Evolutionary conservation across 53 echinoderm and acorn worm genomes (phyloP).

Genomic region (Echinometra lucunter): DNA sequence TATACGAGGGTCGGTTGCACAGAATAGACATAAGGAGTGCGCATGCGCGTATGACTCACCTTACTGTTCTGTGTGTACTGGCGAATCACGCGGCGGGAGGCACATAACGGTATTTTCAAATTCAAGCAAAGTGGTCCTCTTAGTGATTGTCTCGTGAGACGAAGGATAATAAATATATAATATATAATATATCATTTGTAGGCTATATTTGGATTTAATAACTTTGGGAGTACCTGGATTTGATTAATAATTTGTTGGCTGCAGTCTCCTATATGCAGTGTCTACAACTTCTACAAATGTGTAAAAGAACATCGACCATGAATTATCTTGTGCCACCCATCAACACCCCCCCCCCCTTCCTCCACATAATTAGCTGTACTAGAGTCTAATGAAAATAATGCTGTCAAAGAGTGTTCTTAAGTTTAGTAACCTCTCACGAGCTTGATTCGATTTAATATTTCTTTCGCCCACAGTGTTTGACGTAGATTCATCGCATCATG

Average conservation of each 20-base stretch:
- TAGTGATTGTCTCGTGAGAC: too few relatives aligned
- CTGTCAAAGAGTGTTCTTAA: background rate
- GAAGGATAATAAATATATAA: too few relatives aligned
- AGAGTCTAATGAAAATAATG: background rate
- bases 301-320: background rate
- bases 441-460: slow-evolving; percentile 1
- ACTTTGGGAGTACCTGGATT: too few relatives aligned
- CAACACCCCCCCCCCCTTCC: background rate
- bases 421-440: background rate
- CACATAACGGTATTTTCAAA: too few relatives aligned
- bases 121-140: too few relatives aligned
- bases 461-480: slow-evolving; percentile 58
- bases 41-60: too few relatives aligned
- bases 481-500: slow-evolving; percentile 36
- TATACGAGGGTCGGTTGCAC: too few relatives aligned
- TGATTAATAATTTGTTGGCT: background rate
- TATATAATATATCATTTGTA: too few relatives aligned
- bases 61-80: too few relatives aligned
- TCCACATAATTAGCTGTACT: background rate
- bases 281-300: background rate
- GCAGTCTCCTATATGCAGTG: background rate
- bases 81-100: too few relatives aligned
- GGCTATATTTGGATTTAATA: too few relatives aligned
- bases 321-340: background rate
- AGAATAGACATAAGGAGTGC: too few relatives aligned